A percentile compares a stretch with the other conserved stretches of the same genome.
Evolutionary conservation across 2,113 vertebrate species (phyloP).

Genomic region (Upupa epops): DNA sequence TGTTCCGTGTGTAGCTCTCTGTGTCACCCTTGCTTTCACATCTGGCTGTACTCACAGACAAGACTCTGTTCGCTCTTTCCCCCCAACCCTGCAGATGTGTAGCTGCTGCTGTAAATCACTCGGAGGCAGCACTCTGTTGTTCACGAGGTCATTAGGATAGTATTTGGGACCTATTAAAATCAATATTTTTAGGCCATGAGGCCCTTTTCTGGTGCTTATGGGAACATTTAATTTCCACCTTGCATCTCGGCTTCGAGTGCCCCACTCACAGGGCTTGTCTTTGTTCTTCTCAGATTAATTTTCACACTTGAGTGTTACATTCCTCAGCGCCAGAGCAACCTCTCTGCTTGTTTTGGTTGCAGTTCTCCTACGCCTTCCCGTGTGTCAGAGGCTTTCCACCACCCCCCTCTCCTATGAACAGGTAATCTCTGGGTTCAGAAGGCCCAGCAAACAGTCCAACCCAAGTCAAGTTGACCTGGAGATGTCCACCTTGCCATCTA

Average conservation of each 20-base stretch:
- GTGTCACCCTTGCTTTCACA: slow-evolving; percentile 28
- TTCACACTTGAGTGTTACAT: neutral
- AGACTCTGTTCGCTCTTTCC: neutral
- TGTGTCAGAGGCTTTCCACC: too few relatives aligned
- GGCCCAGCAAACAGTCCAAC: neutral
- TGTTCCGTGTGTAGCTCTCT: neutral
- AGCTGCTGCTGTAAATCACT: neutral
- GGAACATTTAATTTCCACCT: neutral
- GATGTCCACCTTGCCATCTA: neutral
- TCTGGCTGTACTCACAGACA: neutral
- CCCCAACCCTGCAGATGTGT: neutral
- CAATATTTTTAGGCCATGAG: neutral
- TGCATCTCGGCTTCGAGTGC: neutral
- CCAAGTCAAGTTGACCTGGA: neutral
- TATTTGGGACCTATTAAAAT: neutral
- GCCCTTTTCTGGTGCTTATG: neutral
- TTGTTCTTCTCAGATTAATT: neutral
- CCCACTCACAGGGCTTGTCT: accelerated
- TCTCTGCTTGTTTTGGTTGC: neutral
- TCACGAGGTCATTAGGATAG: neutral
- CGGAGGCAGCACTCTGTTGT: neutral
- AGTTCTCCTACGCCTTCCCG: neutral
- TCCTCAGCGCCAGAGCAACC: neutral
- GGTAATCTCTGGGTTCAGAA: neutral
- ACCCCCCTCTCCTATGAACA: too few relatives aligned